Evolutionary conservation across 2,797 vertebrate genomes (phyloP), one percentile per base, ranked within the genome.

Genomic region (Sebastolobus altivelis): DNA sequence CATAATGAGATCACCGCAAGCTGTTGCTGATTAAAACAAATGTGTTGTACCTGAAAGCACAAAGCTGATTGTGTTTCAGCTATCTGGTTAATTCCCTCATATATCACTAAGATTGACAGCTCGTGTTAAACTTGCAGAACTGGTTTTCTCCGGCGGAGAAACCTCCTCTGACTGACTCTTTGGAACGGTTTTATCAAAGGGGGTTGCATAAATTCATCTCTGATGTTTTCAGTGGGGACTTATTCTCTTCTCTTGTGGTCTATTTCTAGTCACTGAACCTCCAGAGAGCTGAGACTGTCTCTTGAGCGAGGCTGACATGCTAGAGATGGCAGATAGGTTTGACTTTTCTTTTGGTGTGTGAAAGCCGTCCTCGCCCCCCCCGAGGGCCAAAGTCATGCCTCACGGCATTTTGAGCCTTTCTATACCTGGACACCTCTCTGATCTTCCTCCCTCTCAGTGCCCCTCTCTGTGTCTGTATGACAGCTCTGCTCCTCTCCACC

Each of bases 241-340:
- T 60, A 49, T 33, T 85, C 81, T 80, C 55, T 72, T 84, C 77
- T 81, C 62, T 56, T 68, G 59, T 71, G 78, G 61, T 85, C 82
- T 87, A 82, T 87, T 88, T 87, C 78, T 66, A 81, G 82, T 87
- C 72, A 8, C 61, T 75, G 77, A 84, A 63, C 89, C 90, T 84
- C 86, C 76, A 81, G 89, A 92, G 90, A 85, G 56, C 70, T 6
- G 7, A 83, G 62, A 25, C 75, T 86, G 79, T 88, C 87, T 86
- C 62, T 22, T 77, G 83, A 90, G 85, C 49, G 16, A 72, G 78
- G 71, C 75, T 82, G 60, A 84, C 74, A 89, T 85, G 79, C 65
- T 69, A 85, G 87, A 81, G 79, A 83, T 87, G 80, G 84, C 80
- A 79, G 85, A 82, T 81, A 67, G 75, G 20, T 86, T 87, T 2